Evolutionary conservation across 2,113 vertebrate genomes (phyloP), one percentile per base, ranked within the genome.

Genomic region (Nesoenas mayeri): DNA sequence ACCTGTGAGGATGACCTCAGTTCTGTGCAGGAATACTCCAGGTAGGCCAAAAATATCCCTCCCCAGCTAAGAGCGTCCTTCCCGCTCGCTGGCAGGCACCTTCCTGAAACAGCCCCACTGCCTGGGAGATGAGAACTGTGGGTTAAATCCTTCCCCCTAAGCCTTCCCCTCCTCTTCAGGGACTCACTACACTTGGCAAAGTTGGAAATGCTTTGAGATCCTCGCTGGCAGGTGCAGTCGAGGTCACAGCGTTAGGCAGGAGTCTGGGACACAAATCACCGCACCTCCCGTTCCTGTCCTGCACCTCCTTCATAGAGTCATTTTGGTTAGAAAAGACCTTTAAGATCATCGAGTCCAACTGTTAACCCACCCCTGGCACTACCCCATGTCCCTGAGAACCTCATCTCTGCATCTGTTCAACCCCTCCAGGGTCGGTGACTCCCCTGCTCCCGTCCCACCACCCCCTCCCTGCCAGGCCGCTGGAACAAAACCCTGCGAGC

Each of bases 131-230:
- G 79, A 86, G 81, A 88, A 79, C 67, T 85, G 93, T 88, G 65
- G 90, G 56, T 11, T 42, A 31, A 91, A 66, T 42, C 56, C 36
- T 78, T 48, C 71, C 51, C 15, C 47, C 15, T 56, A 1, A 29
- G 36, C 58, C 24, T 47, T 28, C 25, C 54, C 34, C 38, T 92
- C 75, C 83, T 80, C 79, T 74, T 79, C 75, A 34, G 66, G 62
- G 62, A 32, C n/a, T 54, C 42, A 2, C 44, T 65, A 3, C 0
- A 0, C 21, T 56, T 26, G 2, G 15, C 3, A 5, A 21, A 20
- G 31, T 6, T 13, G 29, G 66, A 16, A 61, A 12, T 6, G 51
- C 64, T 88, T 13, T 12, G 15, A 54, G 79, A 42, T 50, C 73
- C 83, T 28, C 2, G 50, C 1, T 5, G 85, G 85, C 29, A 38